Base-by-base conservation (phyloP, 2,888 invertebrate genomes). In the Dorcus parallelipipedus region DNA sequence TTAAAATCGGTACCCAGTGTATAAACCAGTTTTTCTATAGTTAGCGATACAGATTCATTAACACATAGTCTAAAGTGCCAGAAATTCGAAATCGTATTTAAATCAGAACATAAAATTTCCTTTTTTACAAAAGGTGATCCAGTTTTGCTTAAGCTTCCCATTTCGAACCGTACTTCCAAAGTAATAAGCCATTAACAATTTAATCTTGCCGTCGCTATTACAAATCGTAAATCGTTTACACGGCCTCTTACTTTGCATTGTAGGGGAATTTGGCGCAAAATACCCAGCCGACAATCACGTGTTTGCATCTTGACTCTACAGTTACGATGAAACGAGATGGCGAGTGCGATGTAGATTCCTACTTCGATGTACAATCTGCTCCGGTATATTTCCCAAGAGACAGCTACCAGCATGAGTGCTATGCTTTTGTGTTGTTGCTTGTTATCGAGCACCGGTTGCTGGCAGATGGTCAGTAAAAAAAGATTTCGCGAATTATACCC, bases 401-500 rank as follows among this genome's bases (percentile, higher is more conserved):
- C 49, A 23, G 49, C 50, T 51, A 48, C 53, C 51, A 48, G 43
- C 52, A 43, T 42, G 53, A 56, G 52, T 49, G 52, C 40, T 55
- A 54, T 38, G 10, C 49, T 49, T 23, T 14, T 50, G 48, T 39
- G 52, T 48, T 39, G 52, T 48, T 43, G 33, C 51, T 51, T 52
- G 51, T 52, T 56, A 59, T 52, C 47, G 41, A 52, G 49, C 43
- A 38, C 26, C 26, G 26, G 50, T 50, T 47, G 57, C 55, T 49
- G 62, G 60, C 62, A 60, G 60, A 58, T 60, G 62, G 62, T 63
- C 62, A 63, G 60, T 10, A 53, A 39, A 58, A 57, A 47, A 54
- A 38, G 48, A 23, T 33, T 39, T 20, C 26, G 45, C 50, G 51
- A 56, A 56, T 56, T 56, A 56, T 56, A 38, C 45, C 56, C 43